A percentile compares a stretch with the other conserved stretches of the same genome.
Conservation (phyloP, 2,888 invertebrate species). For the Melangyna quadrimaculata region DNA sequence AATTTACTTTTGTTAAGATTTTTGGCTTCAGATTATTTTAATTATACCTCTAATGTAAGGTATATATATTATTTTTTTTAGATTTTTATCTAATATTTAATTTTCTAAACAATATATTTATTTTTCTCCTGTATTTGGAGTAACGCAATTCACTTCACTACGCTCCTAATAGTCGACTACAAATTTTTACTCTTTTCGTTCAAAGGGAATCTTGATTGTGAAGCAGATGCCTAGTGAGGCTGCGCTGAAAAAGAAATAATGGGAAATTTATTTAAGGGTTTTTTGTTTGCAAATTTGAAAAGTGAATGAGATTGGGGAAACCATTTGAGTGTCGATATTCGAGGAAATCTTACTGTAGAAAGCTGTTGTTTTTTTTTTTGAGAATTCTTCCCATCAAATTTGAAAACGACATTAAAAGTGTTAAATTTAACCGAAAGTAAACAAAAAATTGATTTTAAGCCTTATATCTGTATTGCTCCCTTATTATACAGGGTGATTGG, state of each 20-base stretch:
- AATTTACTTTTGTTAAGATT: neutral
- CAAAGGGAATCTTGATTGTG: conserved; percentile 29
- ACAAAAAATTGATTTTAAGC: no score
- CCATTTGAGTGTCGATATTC: neutral
- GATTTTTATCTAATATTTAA: neutral
- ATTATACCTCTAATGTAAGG: neutral
- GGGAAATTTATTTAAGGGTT: conserved; percentile 18
- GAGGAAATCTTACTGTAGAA: neutral
- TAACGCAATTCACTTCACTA: conserved; percentile 58
- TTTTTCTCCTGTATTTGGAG: conserved; percentile 30
- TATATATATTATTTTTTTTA: neutral
- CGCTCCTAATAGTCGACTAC: conserved; percentile 68
- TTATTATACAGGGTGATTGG: no score
- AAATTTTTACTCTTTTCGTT: conserved; percentile 20
- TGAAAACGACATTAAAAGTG: neutral
- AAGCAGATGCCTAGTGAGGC: conserved; percentile 28
- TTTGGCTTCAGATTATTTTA: neutral
- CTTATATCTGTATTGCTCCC: no score
- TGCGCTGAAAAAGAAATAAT: conserved; percentile 42
- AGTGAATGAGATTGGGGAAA: conserved; percentile 6
- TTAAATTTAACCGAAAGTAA: no score
- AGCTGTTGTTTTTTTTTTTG: neutral
- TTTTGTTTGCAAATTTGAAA: neutral
- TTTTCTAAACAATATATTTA: conserved; percentile 12
- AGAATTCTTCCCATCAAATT: neutral